A percentile compares a stretch with the other conserved stretches of the same genome.
These are phyloP conservation scores for Cichladusa arquata DNA, from an alignment of 2,113 vertebrate species.

Conservation along the genomic window DNA sequence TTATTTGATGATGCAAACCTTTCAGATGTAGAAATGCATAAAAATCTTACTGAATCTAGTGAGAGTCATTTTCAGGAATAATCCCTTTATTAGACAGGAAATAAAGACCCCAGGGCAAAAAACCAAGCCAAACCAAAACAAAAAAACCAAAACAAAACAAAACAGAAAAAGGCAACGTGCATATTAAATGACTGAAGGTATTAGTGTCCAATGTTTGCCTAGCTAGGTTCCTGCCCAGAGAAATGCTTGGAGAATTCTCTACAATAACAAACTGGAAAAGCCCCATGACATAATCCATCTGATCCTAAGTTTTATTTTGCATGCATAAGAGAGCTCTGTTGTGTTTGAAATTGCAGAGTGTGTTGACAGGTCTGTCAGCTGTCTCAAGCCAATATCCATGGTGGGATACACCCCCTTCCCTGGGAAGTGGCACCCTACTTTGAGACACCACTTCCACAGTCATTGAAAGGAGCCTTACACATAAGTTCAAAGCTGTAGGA, in stretches of 20 bases:
- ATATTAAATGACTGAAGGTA: conserved; percentile 53
- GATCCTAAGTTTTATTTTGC: conserved; percentile 29
- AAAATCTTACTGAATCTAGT: conserved; percentile 40
- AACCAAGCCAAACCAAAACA: background rate
- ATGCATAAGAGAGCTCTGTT: background rate
- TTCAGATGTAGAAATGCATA: conserved; percentile 17
- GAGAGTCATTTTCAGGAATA: conserved; percentile 41
- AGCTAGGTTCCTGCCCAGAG: background rate
- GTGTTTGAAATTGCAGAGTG: background rate
- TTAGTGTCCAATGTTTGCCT: conserved; percentile 26
- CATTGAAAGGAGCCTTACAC: background rate
- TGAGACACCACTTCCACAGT: background rate
- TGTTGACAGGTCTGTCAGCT: conserved; percentile 21
- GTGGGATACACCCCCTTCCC: background rate
- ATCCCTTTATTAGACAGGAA: conserved; percentile 45
- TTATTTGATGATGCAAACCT: conserved; percentile 40
- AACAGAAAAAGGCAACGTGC: background rate
- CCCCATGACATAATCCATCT: background rate
- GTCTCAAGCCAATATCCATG: background rate
- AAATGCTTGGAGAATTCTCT: conserved; percentile 24
- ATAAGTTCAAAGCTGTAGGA: background rate
- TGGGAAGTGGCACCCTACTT: background rate
- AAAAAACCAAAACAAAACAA: too few species aligned
- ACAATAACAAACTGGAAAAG: conserved; percentile 9
- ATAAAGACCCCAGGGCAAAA: background rate